phyloP scores from a whole-genome alignment of 2,113 vertebrate genomes.

The Trochalopteron elliotii region DNA sequence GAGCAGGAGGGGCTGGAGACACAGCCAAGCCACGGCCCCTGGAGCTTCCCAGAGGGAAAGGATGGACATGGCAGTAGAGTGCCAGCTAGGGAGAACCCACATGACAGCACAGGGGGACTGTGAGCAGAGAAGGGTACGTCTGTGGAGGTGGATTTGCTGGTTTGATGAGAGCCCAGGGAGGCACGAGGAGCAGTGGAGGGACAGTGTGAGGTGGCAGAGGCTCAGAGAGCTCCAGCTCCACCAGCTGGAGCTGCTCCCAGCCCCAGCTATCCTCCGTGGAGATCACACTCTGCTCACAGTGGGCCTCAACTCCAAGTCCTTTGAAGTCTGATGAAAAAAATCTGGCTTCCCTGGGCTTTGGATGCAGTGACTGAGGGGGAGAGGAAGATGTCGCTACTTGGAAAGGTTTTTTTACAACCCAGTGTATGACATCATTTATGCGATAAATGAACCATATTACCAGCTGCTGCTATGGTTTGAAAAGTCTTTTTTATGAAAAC shows the following conservation, averaged over 20 bases:
- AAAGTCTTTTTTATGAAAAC: neutral
- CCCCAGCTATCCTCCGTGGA: neutral
- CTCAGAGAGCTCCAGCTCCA: neutral
- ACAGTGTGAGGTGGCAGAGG: neutral
- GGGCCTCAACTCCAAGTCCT: neutral
- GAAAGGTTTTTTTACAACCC: slow-evolving; percentile 19
- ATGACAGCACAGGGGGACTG: neutral
- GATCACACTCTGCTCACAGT: neutral
- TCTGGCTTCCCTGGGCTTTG: neutral
- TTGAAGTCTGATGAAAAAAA: slow-evolving; percentile 4
- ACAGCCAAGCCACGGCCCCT: neutral
- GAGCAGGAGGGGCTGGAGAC: neutral
- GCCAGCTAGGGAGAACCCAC: neutral
- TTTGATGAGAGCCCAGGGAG: neutral
- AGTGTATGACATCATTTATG: slow-evolving; percentile 13
- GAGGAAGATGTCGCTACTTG: slow-evolving; percentile 31
- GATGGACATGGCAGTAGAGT: neutral
- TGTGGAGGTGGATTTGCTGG: neutral
- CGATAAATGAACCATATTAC: neutral
- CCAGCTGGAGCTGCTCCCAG: neutral
- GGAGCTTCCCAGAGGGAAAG: neutral
- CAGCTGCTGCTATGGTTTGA: slow-evolving; percentile 34
- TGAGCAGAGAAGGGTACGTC: neutral
- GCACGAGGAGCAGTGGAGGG: neutral
- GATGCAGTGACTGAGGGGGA: slow-evolving; percentile 12